Percentiles rank a stretch among this genome's conserved stretches.
Conservation (phyloP, 1,140 invertebrate genomes). For the Hermatobates lingyangjiaoensis region DNA sequence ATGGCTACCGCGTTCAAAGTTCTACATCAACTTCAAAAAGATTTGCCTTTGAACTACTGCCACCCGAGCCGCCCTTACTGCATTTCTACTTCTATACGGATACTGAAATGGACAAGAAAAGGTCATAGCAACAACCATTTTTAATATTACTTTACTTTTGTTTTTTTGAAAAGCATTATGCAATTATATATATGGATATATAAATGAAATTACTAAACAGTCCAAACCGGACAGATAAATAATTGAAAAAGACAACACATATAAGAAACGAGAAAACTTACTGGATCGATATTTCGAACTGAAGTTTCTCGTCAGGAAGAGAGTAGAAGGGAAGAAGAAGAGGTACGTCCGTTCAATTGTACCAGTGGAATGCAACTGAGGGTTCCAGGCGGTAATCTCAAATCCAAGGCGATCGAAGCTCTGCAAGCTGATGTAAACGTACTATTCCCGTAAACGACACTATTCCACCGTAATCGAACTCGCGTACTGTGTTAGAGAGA, state of each 20-base stretch:
- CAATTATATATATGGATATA: not conserved
- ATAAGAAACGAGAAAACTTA: not conserved
- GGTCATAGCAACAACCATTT: conserved; percentile 33
- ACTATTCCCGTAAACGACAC: too few species aligned
- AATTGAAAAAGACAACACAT: not conserved
- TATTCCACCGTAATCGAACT: too few species aligned
- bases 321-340: too few species aligned
- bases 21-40: conserved; percentile 55
- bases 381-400: too few species aligned
- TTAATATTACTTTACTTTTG: not conserved
- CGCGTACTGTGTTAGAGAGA: too few species aligned
- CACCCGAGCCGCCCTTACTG: conserved; percentile 65
- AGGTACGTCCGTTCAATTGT: too few species aligned
- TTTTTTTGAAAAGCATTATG: not conserved
- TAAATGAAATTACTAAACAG: not conserved
- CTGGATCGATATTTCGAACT: not conserved
- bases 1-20: conserved; percentile 78
- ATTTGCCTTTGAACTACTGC: conserved; percentile 77
- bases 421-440: too few species aligned
- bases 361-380: too few species aligned
- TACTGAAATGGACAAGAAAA: conserved; percentile 84
- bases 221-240: too few species aligned
- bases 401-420: too few species aligned
- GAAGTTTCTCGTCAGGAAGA: too few species aligned
- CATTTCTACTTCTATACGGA: conserved; percentile 86